Percentiles rank a stretch among this genome's conserved stretches.
These are phyloP conservation scores for Ditylenchus dipsaci DNA, from an alignment of 1,140 invertebrate species.

Conservation along the genomic window DNA sequence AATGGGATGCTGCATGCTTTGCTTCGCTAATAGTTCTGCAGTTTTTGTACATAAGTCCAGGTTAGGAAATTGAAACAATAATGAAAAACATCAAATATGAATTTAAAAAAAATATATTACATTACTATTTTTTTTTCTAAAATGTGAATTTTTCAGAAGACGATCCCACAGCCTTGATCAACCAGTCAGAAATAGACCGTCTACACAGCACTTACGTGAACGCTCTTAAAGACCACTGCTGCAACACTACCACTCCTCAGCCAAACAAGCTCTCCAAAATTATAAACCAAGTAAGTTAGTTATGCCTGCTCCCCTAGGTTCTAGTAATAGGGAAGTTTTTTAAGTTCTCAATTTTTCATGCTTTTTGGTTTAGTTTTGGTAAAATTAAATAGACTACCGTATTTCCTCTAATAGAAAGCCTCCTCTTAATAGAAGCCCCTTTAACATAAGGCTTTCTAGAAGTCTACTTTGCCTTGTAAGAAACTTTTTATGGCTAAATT, in stretches of 20 bases:
- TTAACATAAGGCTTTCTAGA: too few relatives aligned
- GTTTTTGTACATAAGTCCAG: slow-evolving; percentile 38
- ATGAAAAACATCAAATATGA: slow-evolving; percentile 1
- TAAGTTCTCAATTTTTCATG: too few relatives aligned
- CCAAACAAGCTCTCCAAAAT: slow-evolving; percentile 53
- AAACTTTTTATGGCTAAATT: too few relatives aligned
- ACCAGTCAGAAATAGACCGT: slow-evolving; percentile 38
- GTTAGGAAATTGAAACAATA: slow-evolving; percentile 9
- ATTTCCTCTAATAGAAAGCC: too few relatives aligned
- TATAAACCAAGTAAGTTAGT: slow-evolving; percentile 48
- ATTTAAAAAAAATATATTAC: too few relatives aligned
- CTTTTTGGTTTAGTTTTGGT: too few relatives aligned
- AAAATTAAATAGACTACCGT: too few relatives aligned
- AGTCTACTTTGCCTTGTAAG: too few relatives aligned
- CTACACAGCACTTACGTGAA: slow-evolving; percentile 56
- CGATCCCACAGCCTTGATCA: slow-evolving; percentile 32
- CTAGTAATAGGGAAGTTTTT: too few relatives aligned
- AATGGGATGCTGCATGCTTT: slow-evolving; percentile 50
- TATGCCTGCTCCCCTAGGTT: too few relatives aligned
- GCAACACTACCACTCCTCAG: slow-evolving; percentile 18
- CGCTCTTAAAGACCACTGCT: slow-evolving; percentile 57
- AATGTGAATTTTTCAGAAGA: slow-evolving; percentile 38
- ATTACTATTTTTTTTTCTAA: too few relatives aligned
- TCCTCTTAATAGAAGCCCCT: too few relatives aligned
- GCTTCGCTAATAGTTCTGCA: slow-evolving; percentile 51